These are phyloP conservation scores for Ivindomyrus marchei DNA, from an alignment of 2,113 vertebrate species.

Conservation along the genomic window DNA sequence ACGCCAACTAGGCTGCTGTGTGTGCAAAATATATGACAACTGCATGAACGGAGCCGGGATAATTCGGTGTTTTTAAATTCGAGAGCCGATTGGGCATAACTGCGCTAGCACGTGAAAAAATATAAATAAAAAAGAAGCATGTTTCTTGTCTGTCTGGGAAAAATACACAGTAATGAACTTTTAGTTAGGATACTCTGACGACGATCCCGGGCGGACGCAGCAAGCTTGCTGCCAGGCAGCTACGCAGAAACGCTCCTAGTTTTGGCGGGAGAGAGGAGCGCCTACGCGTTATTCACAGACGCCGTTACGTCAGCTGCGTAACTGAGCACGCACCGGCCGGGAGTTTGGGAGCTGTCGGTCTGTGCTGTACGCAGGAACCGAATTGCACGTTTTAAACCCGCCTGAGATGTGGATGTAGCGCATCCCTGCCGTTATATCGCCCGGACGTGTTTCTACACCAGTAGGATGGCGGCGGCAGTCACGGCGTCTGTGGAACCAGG, in stretches of 20 bases:
- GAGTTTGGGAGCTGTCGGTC: too few relatives aligned
- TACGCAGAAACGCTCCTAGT: background rate
- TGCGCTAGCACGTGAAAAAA: background rate
- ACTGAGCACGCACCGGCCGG: background rate
- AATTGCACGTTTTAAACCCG: background rate
- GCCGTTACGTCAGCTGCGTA: background rate
- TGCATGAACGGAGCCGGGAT: background rate
- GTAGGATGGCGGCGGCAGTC: background rate
- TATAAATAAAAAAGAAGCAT: background rate
- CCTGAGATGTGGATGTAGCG: background rate
- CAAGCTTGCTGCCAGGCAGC: background rate
- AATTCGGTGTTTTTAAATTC: background rate
- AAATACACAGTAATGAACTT: background rate
- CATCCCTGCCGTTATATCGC: background rate
- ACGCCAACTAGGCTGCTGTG: background rate
- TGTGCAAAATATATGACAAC: background rate
- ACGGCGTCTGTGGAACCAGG: background rate
- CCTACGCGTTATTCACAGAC: background rate
- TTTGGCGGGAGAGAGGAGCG: background rate
- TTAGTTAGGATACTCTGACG: background rate
- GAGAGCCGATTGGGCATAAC: background rate
- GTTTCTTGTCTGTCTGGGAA: background rate
- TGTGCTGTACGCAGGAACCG: too few relatives aligned
- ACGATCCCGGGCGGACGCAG: background rate
- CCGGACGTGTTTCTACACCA: background rate